phyloP scores from a whole-genome alignment of 2,888 invertebrate species.

The Lysandra bellargus region DNA sequence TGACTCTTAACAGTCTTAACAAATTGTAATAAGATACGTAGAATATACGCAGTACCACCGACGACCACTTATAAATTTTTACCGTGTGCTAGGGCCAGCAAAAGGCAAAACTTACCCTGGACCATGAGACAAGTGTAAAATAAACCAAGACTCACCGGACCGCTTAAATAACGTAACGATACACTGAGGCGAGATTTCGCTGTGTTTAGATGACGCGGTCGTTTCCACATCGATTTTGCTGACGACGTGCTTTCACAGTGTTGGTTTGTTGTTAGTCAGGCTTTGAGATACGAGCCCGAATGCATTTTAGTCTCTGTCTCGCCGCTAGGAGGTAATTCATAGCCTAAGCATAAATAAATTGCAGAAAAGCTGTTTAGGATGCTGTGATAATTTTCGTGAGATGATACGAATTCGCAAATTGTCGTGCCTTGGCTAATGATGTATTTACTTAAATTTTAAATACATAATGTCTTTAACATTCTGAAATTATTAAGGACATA shows the following conservation, averaged over 20 bases:
- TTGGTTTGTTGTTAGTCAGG: not conserved
- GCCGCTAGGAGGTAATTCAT: not conserved
- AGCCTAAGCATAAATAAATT: not conserved
- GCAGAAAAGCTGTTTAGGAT: not conserved
- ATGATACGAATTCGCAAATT: too few relatives aligned
- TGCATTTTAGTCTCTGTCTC: not conserved
- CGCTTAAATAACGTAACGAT: not conserved
- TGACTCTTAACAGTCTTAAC: too few relatives aligned
- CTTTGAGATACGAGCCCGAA: not conserved
- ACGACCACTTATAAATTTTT: too few relatives aligned
- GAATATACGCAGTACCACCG: too few relatives aligned
- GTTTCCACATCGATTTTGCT: conserved; percentile 4
- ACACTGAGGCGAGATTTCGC: not conserved
- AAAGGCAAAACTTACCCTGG: too few relatives aligned
- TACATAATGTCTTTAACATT: too few relatives aligned
- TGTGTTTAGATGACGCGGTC: conserved; percentile 10
- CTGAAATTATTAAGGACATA: too few relatives aligned
- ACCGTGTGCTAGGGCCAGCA: too few relatives aligned
- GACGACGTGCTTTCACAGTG: not conserved
- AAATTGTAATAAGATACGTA: too few relatives aligned
- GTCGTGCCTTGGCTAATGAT: too few relatives aligned
- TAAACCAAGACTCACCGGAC: not conserved
- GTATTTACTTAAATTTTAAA: too few relatives aligned
- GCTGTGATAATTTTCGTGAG: too few relatives aligned
- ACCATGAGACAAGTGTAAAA: not conserved